Conservation (phyloP, 2,797 vertebrate genomes). For the Lemur catta region DNA sequence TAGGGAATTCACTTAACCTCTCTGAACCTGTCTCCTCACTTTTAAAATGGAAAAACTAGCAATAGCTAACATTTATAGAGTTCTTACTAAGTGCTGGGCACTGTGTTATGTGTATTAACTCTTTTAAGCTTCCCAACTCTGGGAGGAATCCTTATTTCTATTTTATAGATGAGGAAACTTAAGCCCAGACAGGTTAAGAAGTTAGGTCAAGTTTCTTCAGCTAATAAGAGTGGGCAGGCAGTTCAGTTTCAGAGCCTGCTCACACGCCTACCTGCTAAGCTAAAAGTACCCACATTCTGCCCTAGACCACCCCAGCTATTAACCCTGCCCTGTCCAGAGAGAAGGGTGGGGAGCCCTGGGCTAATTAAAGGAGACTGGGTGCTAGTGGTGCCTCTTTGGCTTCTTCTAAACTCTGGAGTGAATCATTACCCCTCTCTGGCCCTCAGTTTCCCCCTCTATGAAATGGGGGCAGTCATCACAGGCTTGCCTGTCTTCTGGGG, state of each 20-base stretch:
- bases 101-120: not conserved
- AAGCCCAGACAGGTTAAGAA: constrained; percentile 22
- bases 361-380: not conserved
- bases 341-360: not conserved
- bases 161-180: constrained; percentile 17
- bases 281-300: not conserved
- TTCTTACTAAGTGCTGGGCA: not conserved
- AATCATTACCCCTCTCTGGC: not conserved
- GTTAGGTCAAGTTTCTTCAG: not conserved
- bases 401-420: constrained; percentile 1
- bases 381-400: not conserved
- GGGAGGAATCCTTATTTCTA: constrained; percentile 20
- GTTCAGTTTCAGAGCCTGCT: not conserved
- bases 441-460: not conserved
- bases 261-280: not conserved
- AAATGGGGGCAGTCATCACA: constrained; percentile 1
- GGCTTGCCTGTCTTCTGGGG: not conserved
- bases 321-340: not conserved
- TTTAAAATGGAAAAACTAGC: not conserved
- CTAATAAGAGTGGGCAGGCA: not conserved
- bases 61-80: not conserved
- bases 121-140: not conserved
- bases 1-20: constrained; percentile 4
- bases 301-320: not conserved
- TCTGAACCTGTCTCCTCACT: constrained; percentile 11